phyloP scores from a whole-genome alignment of 2,888 invertebrate genomes.

The Fragum fragum region DNA sequence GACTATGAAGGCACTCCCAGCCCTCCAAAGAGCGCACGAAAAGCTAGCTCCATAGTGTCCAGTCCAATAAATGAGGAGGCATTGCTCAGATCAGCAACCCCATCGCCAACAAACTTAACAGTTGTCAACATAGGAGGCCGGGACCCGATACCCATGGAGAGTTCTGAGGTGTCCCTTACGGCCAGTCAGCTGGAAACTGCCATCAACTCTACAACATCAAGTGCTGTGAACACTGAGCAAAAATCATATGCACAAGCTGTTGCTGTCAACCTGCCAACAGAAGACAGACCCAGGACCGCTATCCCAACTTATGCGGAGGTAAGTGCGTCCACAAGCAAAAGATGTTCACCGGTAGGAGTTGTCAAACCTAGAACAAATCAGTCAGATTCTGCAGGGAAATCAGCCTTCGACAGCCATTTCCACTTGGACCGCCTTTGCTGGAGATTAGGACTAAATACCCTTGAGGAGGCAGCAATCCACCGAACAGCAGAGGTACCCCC shows the following conservation, averaged over 20 bases:
- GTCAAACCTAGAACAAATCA: neutral
- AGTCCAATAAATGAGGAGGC: neutral
- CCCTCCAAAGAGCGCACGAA: slow-evolving; percentile 1
- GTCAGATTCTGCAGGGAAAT: neutral
- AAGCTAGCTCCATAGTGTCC: neutral
- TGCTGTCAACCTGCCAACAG: neutral
- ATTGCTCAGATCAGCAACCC: slow-evolving; percentile 4
- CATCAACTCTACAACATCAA: neutral
- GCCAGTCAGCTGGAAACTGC: neutral
- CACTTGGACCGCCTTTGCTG: no score
- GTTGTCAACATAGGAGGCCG: neutral
- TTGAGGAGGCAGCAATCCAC: neutral
- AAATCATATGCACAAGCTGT: slow-evolving; percentile 7
- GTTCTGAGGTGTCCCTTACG: neutral
- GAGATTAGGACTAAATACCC: neutral
- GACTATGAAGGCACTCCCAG: slow-evolving; percentile 22
- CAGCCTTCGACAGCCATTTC: slow-evolving; percentile 31
- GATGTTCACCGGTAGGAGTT: neutral
- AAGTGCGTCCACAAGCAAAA: slow-evolving; percentile 2
- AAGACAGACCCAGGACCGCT: neutral
- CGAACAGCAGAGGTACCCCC: neutral
- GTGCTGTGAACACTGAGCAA: neutral
- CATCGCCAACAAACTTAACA: neutral
- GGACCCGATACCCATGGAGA: neutral
- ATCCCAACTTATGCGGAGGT: slow-evolving; percentile 7